phyloP scores from a whole-genome alignment of 2,797 vertebrate genomes.

The Loriculus beryllinus region DNA sequence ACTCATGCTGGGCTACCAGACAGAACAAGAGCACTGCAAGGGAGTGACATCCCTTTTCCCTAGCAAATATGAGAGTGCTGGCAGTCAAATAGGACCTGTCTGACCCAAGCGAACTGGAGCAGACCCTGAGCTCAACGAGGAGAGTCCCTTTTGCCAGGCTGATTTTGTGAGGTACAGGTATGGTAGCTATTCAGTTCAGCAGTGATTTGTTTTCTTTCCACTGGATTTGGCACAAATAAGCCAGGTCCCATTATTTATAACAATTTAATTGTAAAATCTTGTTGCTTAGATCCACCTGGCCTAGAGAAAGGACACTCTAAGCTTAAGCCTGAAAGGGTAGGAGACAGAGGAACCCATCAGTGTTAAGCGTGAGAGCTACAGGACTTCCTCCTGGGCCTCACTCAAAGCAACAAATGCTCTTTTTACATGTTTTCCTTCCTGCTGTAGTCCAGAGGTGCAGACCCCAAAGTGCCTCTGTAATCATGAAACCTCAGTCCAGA shows the following conservation, averaged over 20 bases:
- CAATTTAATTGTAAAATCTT: background rate
- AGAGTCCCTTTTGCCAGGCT: background rate
- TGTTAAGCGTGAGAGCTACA: background rate
- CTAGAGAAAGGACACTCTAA: background rate
- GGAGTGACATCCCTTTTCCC: background rate
- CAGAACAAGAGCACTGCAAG: background rate
- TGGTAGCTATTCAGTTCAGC: background rate
- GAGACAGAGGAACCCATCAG: background rate
- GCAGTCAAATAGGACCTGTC: background rate
- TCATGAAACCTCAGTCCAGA: background rate
- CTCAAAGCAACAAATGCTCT: background rate
- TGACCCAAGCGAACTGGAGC: background rate
- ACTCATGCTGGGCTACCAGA: background rate
- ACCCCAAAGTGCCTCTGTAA: background rate
- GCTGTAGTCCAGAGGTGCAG: background rate
- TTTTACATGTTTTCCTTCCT: constrained; percentile 41
- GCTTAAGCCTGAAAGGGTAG: background rate
- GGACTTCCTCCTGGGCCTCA: background rate
- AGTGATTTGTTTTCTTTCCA: background rate
- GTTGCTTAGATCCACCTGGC: background rate
- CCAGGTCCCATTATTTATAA: background rate
- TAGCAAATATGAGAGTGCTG: background rate
- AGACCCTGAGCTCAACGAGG: background rate
- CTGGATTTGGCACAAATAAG: background rate
- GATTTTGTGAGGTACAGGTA: background rate